A percentile compares a stretch with the other conserved stretches of the same genome.
These are phyloP conservation scores for Neosilurus mollespiculum DNA, from an alignment of 2,797 vertebrate species.

Conservation along the genomic window DNA sequence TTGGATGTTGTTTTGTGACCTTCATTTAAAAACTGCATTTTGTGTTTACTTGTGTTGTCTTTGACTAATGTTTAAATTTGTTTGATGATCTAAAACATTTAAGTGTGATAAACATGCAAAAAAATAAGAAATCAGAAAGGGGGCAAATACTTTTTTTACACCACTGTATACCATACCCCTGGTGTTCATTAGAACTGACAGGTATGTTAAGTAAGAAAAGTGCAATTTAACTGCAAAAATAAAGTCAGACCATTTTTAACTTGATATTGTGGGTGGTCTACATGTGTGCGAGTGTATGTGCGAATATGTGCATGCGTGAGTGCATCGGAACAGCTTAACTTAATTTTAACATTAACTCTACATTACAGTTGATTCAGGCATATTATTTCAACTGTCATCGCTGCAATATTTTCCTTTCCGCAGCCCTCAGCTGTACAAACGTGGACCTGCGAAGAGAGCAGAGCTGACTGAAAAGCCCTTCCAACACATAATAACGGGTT, in stretches of 20 bases:
- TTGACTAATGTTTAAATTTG: too few relatives aligned
- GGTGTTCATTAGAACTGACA: slow-evolving; percentile 4
- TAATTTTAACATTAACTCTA: slow-evolving; percentile 47
- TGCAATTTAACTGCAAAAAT: slow-evolving; percentile 11
- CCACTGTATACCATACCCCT: not conserved
- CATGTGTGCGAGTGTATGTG: slow-evolving; percentile 16
- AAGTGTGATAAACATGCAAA: too few relatives aligned
- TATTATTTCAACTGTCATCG: slow-evolving; percentile 51
- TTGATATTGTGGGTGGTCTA: slow-evolving; percentile 40
- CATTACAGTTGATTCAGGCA: slow-evolving; percentile 44
- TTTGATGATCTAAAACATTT: too few relatives aligned
- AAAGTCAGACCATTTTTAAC: slow-evolving; percentile 15
- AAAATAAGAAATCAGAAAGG: too few relatives aligned
- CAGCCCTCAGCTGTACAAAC: slow-evolving; percentile 53
- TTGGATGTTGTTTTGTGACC: too few relatives aligned
- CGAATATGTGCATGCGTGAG: slow-evolving; percentile 24
- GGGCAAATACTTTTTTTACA: too few relatives aligned
- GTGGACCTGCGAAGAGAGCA: slow-evolving; percentile 34
- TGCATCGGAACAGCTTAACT: slow-evolving; percentile 39
- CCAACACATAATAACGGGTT: slow-evolving; percentile 44
- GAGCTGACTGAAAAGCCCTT: slow-evolving; percentile 24
- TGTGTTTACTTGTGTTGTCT: too few relatives aligned
- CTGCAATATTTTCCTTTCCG: slow-evolving; percentile 49
- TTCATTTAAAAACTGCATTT: too few relatives aligned
- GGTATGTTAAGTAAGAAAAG: slow-evolving; percentile 10